Conservation (phyloP, 2,113 vertebrate species). For the Jaculus jaculus region DNA sequence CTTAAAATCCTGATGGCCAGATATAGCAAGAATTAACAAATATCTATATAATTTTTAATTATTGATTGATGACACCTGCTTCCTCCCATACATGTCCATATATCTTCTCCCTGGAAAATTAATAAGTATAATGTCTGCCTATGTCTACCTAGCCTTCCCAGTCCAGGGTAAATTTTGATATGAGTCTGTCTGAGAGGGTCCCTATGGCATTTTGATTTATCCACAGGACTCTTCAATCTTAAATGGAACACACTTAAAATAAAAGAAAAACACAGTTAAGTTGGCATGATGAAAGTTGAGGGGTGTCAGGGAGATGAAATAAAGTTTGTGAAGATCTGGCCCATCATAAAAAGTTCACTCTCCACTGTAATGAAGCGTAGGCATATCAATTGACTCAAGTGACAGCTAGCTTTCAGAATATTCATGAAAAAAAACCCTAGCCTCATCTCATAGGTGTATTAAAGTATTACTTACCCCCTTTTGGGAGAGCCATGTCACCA, state of each 20-base stretch:
- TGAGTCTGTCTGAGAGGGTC: conserved; percentile 52
- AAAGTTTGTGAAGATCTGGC: conserved; percentile 85
- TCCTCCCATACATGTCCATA: background rate
- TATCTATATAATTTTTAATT: background rate
- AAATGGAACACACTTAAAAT: conserved; percentile 81
- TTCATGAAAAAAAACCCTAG: conserved; percentile 92
- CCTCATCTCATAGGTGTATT: conserved; percentile 98
- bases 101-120: conserved; percentile 60
- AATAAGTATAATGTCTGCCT: background rate
- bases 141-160: background rate
- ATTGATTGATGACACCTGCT: background rate
- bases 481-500: conserved; percentile 92
- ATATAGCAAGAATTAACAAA: conserved; percentile 44
- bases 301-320: conserved; percentile 79
- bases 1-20: background rate
- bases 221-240: conserved; percentile 53
- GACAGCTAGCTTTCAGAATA: conserved; percentile 97
- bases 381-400: conserved; percentile 93
- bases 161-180: conserved; percentile 68
- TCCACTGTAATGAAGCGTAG: conserved; percentile 83
- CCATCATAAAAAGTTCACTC: conserved; percentile 83
- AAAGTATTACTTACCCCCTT: conserved; percentile 96
- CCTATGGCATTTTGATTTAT: conserved; percentile 75
- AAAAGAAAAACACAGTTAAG: conserved; percentile 81
- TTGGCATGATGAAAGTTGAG: conserved; percentile 78